Evolutionary conservation across 2,113 vertebrate species (phyloP).

Genomic region (Hippocampus barbouri): DNA sequence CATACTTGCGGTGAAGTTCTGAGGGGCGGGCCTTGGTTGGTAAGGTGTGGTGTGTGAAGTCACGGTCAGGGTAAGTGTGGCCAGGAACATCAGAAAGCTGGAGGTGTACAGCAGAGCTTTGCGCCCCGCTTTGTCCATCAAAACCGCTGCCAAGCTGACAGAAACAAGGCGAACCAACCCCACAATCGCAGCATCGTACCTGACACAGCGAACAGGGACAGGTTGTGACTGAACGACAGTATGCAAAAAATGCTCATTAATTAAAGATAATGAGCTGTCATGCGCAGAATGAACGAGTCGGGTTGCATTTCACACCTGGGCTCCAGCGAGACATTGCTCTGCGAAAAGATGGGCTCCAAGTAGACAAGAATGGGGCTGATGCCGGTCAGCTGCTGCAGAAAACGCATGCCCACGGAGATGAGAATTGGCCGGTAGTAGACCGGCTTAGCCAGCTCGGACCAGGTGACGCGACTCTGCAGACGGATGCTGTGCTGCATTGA

Average conservation of each 20-base stretch:
- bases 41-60: conserved; percentile 58
- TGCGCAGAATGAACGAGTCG: not conserved
- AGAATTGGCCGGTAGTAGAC: conserved; percentile 79
- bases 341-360: conserved; percentile 84
- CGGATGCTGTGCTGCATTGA: conserved; percentile 55
- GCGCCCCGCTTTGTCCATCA: conserved; percentile 90
- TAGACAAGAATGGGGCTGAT: conserved; percentile 88
- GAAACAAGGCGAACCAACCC: conserved; percentile 82
- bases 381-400: conserved; percentile 92
- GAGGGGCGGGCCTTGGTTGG: conserved; percentile 13
- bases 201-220: conserved; percentile 6
- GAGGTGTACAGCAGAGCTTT: conserved; percentile 86
- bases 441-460: conserved; percentile 74
- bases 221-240: not conserved
- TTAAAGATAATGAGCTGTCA: not conserved
- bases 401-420: conserved; percentile 84
- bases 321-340: conserved; percentile 74
- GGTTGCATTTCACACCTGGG: conserved; percentile 25
- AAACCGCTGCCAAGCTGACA: conserved; percentile 74
- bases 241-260: not conserved
- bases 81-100: conserved; percentile 80
- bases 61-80: conserved; percentile 80
- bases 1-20: conserved; percentile 32
- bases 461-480: conserved; percentile 62
- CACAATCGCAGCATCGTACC: conserved; percentile 82